phyloP scores from a whole-genome alignment of 2,113 vertebrate species.

The Panthera leo region DNA sequence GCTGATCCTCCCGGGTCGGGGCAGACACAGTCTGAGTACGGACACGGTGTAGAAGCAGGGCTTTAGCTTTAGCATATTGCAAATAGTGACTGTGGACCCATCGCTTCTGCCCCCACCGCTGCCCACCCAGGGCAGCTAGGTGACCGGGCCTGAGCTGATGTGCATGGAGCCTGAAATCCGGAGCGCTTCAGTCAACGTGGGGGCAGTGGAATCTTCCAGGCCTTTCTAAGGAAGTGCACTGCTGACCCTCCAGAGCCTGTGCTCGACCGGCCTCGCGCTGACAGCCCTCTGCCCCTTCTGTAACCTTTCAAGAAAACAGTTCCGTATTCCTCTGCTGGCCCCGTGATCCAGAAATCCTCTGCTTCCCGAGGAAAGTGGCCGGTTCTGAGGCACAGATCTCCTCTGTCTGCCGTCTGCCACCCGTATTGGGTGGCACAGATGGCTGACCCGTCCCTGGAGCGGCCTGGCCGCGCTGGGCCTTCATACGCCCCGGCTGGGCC shows the following conservation, averaged over 20 bases:
- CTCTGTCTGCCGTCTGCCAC: too few relatives aligned
- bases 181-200: too few relatives aligned
- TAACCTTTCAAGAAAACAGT: neutral
- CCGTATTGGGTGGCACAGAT: too few relatives aligned
- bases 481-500: too few relatives aligned
- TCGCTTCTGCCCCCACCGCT: too few relatives aligned
- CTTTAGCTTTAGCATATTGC: neutral
- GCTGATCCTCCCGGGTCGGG: too few relatives aligned
- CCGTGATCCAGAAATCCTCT: neutral
- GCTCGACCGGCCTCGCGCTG: fast-evolving
- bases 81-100: neutral
- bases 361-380: neutral
- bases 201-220: neutral
- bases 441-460: too few relatives aligned
- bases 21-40: neutral
- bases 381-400: neutral
- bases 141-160: neutral
- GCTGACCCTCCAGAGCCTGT: neutral
- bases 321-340: neutral
- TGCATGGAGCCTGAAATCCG: too few relatives aligned
- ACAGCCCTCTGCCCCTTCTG: neutral
- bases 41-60: neutral
- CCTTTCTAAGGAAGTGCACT: neutral
- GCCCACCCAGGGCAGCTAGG: too few relatives aligned
- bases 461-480: too few relatives aligned